These are phyloP conservation scores for Alectoris magna DNA, from an alignment of 2,797 vertebrate species.

Conservation along the genomic window DNA sequence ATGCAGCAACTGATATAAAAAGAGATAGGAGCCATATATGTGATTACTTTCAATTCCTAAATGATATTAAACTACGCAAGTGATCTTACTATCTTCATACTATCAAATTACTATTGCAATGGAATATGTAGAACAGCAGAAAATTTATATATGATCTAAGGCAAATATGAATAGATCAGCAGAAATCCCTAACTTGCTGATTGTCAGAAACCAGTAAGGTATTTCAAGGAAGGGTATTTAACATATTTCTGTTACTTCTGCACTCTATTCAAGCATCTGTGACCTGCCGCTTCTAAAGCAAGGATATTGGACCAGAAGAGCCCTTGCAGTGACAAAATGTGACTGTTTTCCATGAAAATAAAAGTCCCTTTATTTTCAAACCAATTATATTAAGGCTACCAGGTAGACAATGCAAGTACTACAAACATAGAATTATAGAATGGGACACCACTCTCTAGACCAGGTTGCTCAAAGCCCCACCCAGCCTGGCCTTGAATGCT, in stretches of 20 bases:
- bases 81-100: background rate
- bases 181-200: background rate
- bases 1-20: background rate
- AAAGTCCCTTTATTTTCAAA: background rate
- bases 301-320: background rate
- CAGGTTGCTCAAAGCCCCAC: too few species aligned
- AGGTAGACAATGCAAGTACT: background rate
- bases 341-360: background rate
- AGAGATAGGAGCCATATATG: background rate
- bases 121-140: background rate
- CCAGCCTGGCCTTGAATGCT: too few species aligned
- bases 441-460: too few species aligned
- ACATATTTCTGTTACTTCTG: background rate
- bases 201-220: background rate
- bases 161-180: background rate
- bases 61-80: background rate
- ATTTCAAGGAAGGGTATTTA: background rate
- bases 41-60: background rate
- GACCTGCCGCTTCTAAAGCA: background rate
- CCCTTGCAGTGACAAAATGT: background rate
- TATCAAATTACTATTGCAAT: background rate
- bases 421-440: background rate
- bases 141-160: background rate
- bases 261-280: background rate
- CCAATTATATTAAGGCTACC: background rate